Percentiles rank a stretch among this genome's conserved stretches.
These are phyloP conservation scores for Peromyscus attwateri DNA, from an alignment of 2,797 vertebrate genomes.

Conservation along the genomic window DNA sequence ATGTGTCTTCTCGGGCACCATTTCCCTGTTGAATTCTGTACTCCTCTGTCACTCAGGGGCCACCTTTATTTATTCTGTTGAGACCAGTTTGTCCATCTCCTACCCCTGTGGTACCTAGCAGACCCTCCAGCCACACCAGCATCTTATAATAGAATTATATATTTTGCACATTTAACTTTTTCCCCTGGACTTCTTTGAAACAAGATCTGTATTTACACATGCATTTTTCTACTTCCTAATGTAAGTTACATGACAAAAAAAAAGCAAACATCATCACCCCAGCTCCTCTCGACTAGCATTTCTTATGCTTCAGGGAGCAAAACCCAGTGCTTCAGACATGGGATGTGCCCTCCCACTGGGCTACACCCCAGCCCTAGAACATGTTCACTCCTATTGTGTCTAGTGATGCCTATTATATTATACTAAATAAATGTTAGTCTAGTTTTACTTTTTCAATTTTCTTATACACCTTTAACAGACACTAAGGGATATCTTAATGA, in stretches of 20 bases:
- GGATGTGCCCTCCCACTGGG: neutral
- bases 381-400: neutral
- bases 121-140: neutral
- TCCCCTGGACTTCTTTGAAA: neutral
- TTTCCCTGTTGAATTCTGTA: neutral
- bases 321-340: neutral
- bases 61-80: neutral
- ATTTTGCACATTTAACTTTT: neutral
- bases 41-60: neutral
- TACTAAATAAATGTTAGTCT: neutral
- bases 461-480: neutral
- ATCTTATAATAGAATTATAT: neutral
- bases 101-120: neutral
- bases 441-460: neutral
- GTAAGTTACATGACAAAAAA: neutral
- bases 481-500: neutral
- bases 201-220: neutral
- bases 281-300: neutral
- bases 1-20: neutral
- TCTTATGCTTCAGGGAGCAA: neutral
- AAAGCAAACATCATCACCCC: neutral
- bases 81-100: neutral
- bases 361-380: neutral
- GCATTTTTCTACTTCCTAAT: neutral
- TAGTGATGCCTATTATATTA: neutral